phyloP scores from a whole-genome alignment of 2,888 invertebrate genomes.

The Agrenia bidenticulata region DNA sequence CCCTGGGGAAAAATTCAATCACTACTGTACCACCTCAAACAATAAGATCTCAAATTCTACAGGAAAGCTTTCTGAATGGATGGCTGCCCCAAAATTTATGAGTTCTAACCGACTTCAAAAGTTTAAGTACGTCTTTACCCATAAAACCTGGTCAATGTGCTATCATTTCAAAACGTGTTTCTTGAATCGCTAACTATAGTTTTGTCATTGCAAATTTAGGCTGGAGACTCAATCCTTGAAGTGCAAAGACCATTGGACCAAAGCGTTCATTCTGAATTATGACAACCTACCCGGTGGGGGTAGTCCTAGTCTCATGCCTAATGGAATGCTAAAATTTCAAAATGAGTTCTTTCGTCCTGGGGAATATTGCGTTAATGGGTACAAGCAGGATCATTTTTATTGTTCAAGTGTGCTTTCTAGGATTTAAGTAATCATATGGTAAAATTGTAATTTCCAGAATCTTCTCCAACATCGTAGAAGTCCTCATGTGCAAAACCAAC shows the following conservation, averaged over 20 bases:
- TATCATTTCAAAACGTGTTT: neutral
- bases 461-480: constrained; percentile 38
- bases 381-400: too few species aligned
- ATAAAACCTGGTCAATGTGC: neutral
- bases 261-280: constrained; percentile 36
- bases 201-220: neutral
- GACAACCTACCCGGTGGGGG: constrained; percentile 33
- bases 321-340: constrained; percentile 37
- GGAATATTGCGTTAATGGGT: constrained; percentile 35
- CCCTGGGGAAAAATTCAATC: constrained; percentile 22
- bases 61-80: constrained; percentile 20
- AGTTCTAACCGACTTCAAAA: constrained; percentile 24
- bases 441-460: too few species aligned
- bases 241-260: constrained; percentile 36
- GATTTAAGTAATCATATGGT: too few species aligned
- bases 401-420: constrained; percentile 20
- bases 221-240: constrained; percentile 29
- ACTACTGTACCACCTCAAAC: constrained; percentile 24
- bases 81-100: constrained; percentile 40
- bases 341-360: constrained; percentile 36
- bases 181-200: neutral
- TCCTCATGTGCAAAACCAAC: constrained; percentile 43
- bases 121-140: constrained; percentile 31
- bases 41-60: constrained; percentile 1
- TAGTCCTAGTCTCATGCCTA: constrained; percentile 36